Evolutionary conservation across 2,113 vertebrate genomes (phyloP), one percentile per base, ranked within the genome.

Genomic region (Trichomycterus rosablanca): DNA sequence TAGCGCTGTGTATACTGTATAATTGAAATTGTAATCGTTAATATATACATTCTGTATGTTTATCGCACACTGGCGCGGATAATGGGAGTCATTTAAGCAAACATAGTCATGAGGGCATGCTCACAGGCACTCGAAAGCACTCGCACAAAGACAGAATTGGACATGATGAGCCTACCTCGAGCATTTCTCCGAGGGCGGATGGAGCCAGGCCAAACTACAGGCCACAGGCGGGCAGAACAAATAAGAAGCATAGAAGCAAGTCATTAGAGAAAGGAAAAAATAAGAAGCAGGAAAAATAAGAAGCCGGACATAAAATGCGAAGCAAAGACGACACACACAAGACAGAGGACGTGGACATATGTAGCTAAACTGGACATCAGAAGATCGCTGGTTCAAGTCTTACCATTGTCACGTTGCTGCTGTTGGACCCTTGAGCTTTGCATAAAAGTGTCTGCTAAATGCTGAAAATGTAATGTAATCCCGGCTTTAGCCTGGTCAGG

Each of bases 121-220:
- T 43, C n/a, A 18, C 57, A 12, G 49, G 26, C 26, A 7, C 35
- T 1, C 23, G 32, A 19, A 14, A 26, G 18, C 28, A 34, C 32
- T n/a, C 16, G 52, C 23, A n/a, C n/a, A n/a, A n/a, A 48, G 20
- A 24, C 43, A 24, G n/a, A 19, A 53, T 9, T 53, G 40, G 30
- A 50, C 20, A 58, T 20, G 37, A 34, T 58, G 39, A 72, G 87
- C 87, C 70, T 87, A 87, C 87, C 87, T 88, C 82, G 35, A 83
- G 78, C 81, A 87, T 76, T 83, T 88, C 68, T 32, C 84, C 80
- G 85, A 87, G 80, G 76, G 81, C 80, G 43, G 77, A 81, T 73
- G 86, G 83, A 75, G 83, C 76, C 73, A 86, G 79, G 67, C 62
- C 78, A 64, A 75, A 76, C 86, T 87, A 80, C 55, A 26, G 77